A percentile compares a stretch with the other conserved stretches of the same genome.
Conservation (phyloP, 2,888 invertebrate species). For the Notocelia uddmanniana region DNA sequence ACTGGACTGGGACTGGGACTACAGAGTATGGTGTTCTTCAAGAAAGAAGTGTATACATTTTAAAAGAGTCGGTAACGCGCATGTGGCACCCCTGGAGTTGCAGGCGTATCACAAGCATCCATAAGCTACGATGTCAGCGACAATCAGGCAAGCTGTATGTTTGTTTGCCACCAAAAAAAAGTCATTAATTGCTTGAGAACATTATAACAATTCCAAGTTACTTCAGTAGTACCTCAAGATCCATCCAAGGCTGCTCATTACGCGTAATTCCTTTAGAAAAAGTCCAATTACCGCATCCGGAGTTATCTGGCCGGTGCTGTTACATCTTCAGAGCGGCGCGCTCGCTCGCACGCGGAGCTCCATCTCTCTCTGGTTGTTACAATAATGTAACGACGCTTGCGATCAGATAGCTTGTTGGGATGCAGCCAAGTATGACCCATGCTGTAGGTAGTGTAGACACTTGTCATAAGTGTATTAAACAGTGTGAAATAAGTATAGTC, state of each 20-base stretch:
- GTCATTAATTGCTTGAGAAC: not conserved
- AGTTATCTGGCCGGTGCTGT: slow-evolving; percentile 4
- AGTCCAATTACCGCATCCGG: slow-evolving; percentile 33
- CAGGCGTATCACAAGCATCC: too few relatives aligned
- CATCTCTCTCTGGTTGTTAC: slow-evolving; percentile 21
- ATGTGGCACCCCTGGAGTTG: too few relatives aligned
- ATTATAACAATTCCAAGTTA: not conserved
- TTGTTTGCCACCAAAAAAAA: too few relatives aligned
- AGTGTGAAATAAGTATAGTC: not conserved
- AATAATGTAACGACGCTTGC: slow-evolving; percentile 19
- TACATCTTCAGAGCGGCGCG: slow-evolving; percentile 6
- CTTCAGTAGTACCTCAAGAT: slow-evolving; percentile 11
- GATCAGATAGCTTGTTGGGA: slow-evolving; percentile 7
- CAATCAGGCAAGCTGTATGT: too few relatives aligned
- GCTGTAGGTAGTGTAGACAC: not conserved
- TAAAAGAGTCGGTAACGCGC: too few relatives aligned
- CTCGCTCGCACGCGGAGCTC: not conserved
- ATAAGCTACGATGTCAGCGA: too few relatives aligned
- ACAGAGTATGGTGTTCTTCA: too few relatives aligned
- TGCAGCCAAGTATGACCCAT: slow-evolving; percentile 7
- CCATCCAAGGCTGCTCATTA: slow-evolving; percentile 28
- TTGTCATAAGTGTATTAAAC: not conserved
- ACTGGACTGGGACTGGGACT: too few relatives aligned
- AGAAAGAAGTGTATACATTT: too few relatives aligned
- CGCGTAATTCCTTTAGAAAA: slow-evolving; percentile 32